Percentiles rank a stretch among this genome's conserved stretches.
Evolutionary conservation across 2,888 invertebrate species (phyloP).

Genomic region (Ectemnius lituratus): DNA sequence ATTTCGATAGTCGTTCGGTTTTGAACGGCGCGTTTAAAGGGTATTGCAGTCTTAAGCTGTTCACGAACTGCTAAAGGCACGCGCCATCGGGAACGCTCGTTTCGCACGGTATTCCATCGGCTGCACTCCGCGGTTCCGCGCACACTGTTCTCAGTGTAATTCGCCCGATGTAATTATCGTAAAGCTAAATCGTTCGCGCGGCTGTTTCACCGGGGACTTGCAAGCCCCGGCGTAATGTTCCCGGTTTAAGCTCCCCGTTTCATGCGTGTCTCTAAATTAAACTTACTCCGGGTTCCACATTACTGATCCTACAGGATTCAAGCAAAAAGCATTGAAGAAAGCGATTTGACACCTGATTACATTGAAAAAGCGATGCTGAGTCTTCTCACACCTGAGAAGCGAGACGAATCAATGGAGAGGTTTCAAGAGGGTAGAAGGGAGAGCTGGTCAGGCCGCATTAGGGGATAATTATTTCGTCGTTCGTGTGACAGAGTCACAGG

Average conservation of each 20-base stretch:
- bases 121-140: constrained; percentile 39
- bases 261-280: not conserved
- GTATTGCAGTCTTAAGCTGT: constrained; percentile 25
- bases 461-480: constrained; percentile 3
- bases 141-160: constrained; percentile 58
- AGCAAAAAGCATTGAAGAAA: constrained; percentile 15
- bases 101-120: constrained; percentile 34
- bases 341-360: too few relatives aligned
- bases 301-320: not conserved
- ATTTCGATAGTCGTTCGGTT: not conserved
- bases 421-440: too few relatives aligned
- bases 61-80: constrained; percentile 37
- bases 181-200: constrained; percentile 58
- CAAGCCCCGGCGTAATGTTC: not conserved
- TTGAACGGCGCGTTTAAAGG: constrained; percentile 31
- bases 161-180: constrained; percentile 56
- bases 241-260: not conserved
- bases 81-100: constrained; percentile 38
- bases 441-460: not conserved
- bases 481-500: not conserved
- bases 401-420: too few relatives aligned
- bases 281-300: not conserved
- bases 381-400: too few relatives aligned
- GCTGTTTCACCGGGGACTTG: constrained; percentile 37
- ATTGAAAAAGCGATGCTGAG: too few relatives aligned